phyloP scores from a whole-genome alignment of 2,888 invertebrate genomes.

The Cremastinae sp. region DNA sequence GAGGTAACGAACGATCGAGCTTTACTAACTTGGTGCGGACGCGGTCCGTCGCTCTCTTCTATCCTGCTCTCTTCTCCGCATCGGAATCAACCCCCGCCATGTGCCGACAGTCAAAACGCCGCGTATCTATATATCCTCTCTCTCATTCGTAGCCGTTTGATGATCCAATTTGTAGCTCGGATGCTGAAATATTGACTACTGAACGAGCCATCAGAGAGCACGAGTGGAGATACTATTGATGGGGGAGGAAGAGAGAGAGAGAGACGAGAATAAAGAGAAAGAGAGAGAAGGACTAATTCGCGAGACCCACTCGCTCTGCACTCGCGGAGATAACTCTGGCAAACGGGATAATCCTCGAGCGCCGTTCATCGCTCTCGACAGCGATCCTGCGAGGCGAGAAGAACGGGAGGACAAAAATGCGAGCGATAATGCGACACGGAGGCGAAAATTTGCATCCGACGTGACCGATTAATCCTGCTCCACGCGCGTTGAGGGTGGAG shows the following conservation, averaged over 20 bases:
- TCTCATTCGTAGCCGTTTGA: constrained; percentile 8
- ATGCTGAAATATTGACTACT: not conserved
- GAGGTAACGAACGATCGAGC: too few relatives aligned
- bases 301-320: too few relatives aligned
- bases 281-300: too few relatives aligned
- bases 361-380: constrained; percentile 44
- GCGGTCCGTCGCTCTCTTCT: not conserved
- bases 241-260: too few relatives aligned
- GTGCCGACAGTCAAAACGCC: too few relatives aligned
- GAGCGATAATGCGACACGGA: not conserved
- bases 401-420: constrained; percentile 19
- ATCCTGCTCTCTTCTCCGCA: not conserved
- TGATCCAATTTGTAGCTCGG: not conserved
- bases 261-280: too few relatives aligned
- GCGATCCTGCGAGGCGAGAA: constrained; percentile 27
- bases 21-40: not conserved
- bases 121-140: constrained; percentile 22
- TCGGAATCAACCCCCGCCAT: too few relatives aligned
- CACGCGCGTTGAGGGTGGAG: constrained; percentile 32
- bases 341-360: constrained; percentile 57
- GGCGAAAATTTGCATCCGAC: not conserved
- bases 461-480: too few relatives aligned
- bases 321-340: constrained; percentile 56
- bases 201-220: too few relatives aligned
- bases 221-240: not conserved